Evolutionary conservation across 2,888 invertebrate species (phyloP).

Genomic region (Pherbina coryleti): DNA sequence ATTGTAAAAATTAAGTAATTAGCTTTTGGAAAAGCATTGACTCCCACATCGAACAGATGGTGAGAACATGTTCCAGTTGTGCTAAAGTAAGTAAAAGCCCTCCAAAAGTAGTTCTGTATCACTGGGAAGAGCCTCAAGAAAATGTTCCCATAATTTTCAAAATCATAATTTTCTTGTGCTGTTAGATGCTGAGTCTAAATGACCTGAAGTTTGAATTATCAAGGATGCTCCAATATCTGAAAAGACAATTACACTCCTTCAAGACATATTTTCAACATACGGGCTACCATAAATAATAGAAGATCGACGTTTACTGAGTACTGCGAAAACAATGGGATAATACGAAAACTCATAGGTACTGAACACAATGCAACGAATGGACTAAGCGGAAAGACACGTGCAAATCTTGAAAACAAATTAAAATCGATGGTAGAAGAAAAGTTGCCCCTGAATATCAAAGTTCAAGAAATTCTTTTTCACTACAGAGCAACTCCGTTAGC

Average conservation of each 20-base stretch:
- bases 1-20: conserved; percentile 57
- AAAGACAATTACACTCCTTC: background rate
- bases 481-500: conserved; percentile 32
- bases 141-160: conserved; percentile 1
- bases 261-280: conserved; percentile 30
- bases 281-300: conserved; percentile 32
- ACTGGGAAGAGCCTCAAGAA: conserved; percentile 33
- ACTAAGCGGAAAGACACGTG: conserved; percentile 26
- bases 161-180: conserved; percentile 36
- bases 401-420: conserved; percentile 21
- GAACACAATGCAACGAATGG: conserved; percentile 39
- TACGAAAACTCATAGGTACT: background rate
- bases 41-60: conserved; percentile 52
- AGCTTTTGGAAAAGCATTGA: conserved; percentile 58
- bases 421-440: background rate
- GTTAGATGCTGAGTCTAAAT: conserved; percentile 40
- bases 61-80: conserved; percentile 40
- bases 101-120: conserved; percentile 12
- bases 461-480: conserved; percentile 33
- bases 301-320: conserved; percentile 5
- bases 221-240: conserved; percentile 21
- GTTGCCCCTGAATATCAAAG: background rate
- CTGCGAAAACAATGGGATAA: conserved; percentile 7
- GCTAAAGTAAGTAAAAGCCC: conserved; percentile 31
- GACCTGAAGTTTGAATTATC: conserved; percentile 29